phyloP scores from a whole-genome alignment of 2,888 invertebrate genomes.

The Archaeoteleia sp. region DNA sequence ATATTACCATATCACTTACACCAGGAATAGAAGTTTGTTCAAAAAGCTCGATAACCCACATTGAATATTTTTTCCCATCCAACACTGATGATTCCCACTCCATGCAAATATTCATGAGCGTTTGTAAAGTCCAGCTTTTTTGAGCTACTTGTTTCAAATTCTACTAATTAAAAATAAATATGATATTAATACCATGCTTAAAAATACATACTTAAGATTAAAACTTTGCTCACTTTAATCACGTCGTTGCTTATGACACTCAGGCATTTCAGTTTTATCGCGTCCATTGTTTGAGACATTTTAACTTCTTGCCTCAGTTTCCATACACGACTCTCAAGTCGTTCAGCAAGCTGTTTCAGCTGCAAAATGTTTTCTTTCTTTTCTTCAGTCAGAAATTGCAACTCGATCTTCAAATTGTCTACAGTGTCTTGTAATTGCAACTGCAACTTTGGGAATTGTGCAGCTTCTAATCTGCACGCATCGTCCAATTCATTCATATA shows the following conservation, averaged over 20 bases:
- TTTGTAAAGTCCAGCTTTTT: conserved; percentile 79
- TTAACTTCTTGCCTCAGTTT: conserved; percentile 78
- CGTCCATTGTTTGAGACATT: conserved; percentile 75
- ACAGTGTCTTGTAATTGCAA: conserved; percentile 58
- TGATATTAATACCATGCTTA: no score
- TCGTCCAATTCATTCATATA: conserved; percentile 77
- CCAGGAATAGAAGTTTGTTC: conserved; percentile 49
- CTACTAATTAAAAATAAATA: conserved; percentile 50
- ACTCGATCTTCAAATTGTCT: conserved; percentile 60
- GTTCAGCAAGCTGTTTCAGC: conserved; percentile 55
- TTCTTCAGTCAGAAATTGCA: conserved; percentile 53
- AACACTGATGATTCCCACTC: conserved; percentile 79
- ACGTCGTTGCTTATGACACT: conserved; percentile 80
- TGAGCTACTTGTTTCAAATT: conserved; percentile 73
- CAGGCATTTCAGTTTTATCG: conserved; percentile 78
- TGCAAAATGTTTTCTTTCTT: conserved; percentile 58
- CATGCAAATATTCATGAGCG: conserved; percentile 80
- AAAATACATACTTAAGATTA: no score
- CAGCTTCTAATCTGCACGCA: conserved; percentile 72
- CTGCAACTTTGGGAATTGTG: conserved; percentile 70
- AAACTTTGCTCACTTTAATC: conserved; percentile 77
- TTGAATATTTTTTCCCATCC: conserved; percentile 59
- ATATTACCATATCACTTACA: conserved; percentile 53
- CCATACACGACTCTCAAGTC: conserved; percentile 63
- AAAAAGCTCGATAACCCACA: conserved; percentile 63